A percentile compares a stretch with the other conserved stretches of the same genome.
phyloP scores from a whole-genome alignment of 2,888 invertebrate genomes.

The Himalopsyche kuldschensis region DNA sequence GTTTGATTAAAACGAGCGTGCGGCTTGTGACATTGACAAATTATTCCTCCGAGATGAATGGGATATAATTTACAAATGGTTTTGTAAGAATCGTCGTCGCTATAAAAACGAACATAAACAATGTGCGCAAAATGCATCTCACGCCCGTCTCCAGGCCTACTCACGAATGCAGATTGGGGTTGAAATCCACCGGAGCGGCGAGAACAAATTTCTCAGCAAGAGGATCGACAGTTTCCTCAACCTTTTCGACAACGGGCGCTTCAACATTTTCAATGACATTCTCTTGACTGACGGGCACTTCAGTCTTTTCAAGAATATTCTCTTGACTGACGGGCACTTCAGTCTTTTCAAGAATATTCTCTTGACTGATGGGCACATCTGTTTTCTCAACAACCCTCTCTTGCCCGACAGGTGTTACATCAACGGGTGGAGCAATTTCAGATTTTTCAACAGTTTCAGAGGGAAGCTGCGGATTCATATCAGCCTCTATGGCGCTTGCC shows the following conservation, averaged over 20 bases:
- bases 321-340: background rate
- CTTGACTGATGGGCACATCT: background rate
- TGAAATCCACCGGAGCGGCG: conserved; percentile 51
- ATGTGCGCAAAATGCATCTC: conserved; percentile 17
- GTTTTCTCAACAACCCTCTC: background rate
- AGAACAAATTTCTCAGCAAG: conserved; percentile 43
- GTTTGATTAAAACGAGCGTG: background rate
- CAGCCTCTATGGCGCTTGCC: conserved; percentile 54
- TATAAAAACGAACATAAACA: background rate
- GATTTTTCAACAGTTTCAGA: conserved; percentile 15
- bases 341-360: too few species aligned
- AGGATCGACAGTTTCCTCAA: background rate
- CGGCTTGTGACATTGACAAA: background rate
- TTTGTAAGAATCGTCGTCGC: background rate
- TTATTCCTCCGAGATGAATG: background rate
- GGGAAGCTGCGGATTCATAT: conserved; percentile 43
- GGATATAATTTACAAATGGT: background rate
- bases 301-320: background rate
- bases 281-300: background rate
- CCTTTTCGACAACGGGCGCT: background rate
- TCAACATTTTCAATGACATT: background rate
- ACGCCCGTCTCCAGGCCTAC: conserved; percentile 44
- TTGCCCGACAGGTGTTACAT: background rate
- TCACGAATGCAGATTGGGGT: conserved; percentile 59
- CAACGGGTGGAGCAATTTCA: background rate